Evolutionary conservation across 2,888 invertebrate genomes (phyloP).

Genomic region (Pollenia angustigena): DNA sequence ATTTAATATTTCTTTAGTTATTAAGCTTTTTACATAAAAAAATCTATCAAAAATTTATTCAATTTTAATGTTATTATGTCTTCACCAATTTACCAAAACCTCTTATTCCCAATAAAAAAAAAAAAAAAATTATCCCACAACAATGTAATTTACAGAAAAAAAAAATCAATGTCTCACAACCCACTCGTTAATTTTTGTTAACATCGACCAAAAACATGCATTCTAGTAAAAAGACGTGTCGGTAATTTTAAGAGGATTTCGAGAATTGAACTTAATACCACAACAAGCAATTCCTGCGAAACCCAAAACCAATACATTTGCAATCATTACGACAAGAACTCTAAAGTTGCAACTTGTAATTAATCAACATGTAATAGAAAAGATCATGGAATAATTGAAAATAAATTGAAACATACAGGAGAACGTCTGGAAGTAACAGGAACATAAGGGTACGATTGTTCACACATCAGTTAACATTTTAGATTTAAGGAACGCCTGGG

Average conservation of each 20-base stretch:
- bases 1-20: no score
- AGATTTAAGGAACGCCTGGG: slow-evolving; percentile 2
- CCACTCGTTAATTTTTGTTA: slow-evolving; percentile 67
- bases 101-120: no score
- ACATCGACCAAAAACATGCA: slow-evolving; percentile 60
- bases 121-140: slow-evolving; percentile 47
- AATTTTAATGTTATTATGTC: no score
- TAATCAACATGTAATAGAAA: slow-evolving; percentile 61
- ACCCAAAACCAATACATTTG: background rate
- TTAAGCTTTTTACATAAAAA: no score
- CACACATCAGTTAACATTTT: slow-evolving; percentile 49
- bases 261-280: slow-evolving; percentile 44
- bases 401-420: slow-evolving; percentile 56
- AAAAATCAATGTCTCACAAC: slow-evolving; percentile 69
- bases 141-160: slow-evolving; percentile 45
- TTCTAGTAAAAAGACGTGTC: slow-evolving; percentile 58
- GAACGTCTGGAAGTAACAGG: background rate
- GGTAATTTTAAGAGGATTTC: slow-evolving; percentile 70
- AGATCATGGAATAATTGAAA: slow-evolving; percentile 67
- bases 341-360: slow-evolving; percentile 53
- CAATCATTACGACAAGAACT: background rate
- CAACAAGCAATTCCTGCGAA: slow-evolving; percentile 8
- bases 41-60: no score
- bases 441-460: slow-evolving; percentile 34
- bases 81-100: background rate